Base-by-base conservation (phyloP, 2,113 vertebrate genomes). In the Brachypteracias leptosomus region DNA sequence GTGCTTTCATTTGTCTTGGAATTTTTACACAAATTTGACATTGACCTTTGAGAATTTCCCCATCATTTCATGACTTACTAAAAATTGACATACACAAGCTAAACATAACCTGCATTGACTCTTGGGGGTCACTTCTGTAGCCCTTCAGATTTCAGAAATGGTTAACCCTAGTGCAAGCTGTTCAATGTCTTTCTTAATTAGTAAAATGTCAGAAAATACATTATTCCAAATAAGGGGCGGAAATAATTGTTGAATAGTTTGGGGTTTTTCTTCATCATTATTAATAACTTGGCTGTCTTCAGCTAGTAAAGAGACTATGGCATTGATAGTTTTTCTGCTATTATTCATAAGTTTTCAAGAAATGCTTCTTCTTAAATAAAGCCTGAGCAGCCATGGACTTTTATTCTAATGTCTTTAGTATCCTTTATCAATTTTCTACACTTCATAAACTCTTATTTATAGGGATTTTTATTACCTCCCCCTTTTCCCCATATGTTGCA, bases 391-490 rank as follows among this genome's bases (percentile, higher is more conserved):
- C 16, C 49, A 73, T 66, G 58, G 55, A 36, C 21, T 49, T 85
- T 91, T 75, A 38, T 76, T 70, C 88, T 85, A n/a, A 73, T 74
- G 35, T 47, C 74, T 95, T 93, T n/a, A 94, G 67, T 62, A 87
- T 83, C 59, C 46, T 89, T 96, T 95, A 90, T 93, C 71, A 95
- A 91, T 83, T 95, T 96, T 93, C 59, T 93, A 80, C 90, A 91
- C 75, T 55, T 88, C 91, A 96, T 95, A 90, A 97, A 76, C 59
- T 93, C 33, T 77, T 94, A 96, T 88, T 95, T 94, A 83, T 95
- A 80, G 44, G 26, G 38, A 79, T 83, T 88, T 95, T 94, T 80
- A 92, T 94, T 79, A 47, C 46, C 29, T 85, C 7, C 29, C 9
- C 46, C 36, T 92, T 95, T 91, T 90, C 12, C 22, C 85, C 68